phyloP scores from a whole-genome alignment of 2,797 vertebrate genomes.

The Heterohyrax brucei region DNA sequence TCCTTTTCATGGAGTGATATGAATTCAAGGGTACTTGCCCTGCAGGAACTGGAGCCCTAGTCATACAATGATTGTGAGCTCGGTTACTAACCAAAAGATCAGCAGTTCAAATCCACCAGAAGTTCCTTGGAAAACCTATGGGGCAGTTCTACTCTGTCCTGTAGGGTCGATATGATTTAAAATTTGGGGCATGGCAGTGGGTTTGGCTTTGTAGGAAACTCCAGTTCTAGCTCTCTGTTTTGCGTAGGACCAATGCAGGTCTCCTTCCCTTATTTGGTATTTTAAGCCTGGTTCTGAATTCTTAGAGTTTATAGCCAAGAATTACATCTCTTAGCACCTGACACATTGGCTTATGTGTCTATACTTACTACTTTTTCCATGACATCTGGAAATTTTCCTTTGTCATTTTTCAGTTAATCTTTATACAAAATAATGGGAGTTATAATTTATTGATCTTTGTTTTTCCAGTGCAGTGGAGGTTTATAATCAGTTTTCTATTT shows the following conservation, averaged over 20 bases:
- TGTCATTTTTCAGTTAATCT: neutral
- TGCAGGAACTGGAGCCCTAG: too few species aligned
- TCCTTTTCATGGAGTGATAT: neutral
- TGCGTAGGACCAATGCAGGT: neutral
- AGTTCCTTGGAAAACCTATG: too few species aligned
- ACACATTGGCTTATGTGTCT: neutral
- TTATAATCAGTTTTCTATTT: neutral
- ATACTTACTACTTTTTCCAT: neutral
- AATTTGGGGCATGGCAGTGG: too few species aligned
- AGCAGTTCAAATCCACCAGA: too few species aligned
- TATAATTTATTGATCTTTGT: constrained; percentile 16
- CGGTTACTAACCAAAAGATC: too few species aligned
- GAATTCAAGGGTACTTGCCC: neutral
- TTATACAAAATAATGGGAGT: neutral
- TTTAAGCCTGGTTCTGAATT: neutral
- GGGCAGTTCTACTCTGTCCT: too few species aligned
- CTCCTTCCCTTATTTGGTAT: neutral
- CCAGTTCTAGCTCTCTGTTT: neutral
- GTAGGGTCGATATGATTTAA: too few species aligned
- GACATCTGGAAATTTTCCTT: neutral
- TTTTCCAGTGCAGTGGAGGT: neutral
- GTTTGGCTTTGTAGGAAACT: neutral
- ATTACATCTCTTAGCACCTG: neutral
- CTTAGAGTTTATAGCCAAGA: neutral
- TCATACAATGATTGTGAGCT: too few species aligned